These are phyloP conservation scores for Zaprionus davidi DNA, from an alignment of 1,140 invertebrate species.

Conservation along the genomic window DNA sequence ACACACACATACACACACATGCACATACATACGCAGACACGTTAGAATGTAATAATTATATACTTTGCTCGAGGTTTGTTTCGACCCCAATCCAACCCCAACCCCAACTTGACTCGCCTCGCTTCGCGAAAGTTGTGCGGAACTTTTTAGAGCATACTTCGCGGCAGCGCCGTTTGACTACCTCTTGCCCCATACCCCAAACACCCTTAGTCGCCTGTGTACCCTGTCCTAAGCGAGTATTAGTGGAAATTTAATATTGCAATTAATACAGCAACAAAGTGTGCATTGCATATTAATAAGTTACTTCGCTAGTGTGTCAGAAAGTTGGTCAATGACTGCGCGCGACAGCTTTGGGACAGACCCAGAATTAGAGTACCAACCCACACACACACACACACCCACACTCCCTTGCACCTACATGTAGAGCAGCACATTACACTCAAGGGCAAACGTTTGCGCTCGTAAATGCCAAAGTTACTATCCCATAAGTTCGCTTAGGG, in stretches of 20 bases:
- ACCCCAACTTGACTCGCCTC: not conserved
- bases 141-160: conserved; percentile 60
- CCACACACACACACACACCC: conserved; percentile 12
- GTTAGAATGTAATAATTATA: conserved; percentile 55
- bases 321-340: conserved; percentile 43
- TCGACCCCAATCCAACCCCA: not conserved
- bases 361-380: conserved; percentile 56
- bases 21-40: conserved; percentile 10
- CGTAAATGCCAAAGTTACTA: conserved; percentile 77
- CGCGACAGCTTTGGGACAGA: conserved; percentile 12
- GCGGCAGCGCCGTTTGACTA: conserved; percentile 13
- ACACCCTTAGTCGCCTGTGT: not conserved
- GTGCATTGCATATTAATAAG: conserved; percentile 83
- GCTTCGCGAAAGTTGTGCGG: conserved; percentile 39
- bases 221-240: conserved; percentile 67
- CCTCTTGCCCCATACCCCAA: not conserved
- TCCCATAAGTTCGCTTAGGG: conserved; percentile 61
- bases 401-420: conserved; percentile 4
- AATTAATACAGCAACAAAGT: conserved; percentile 82
- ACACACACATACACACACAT: conserved; percentile 31
- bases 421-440: conserved; percentile 38
- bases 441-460: conserved; percentile 70
- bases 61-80: conserved; percentile 38
- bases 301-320: conserved; percentile 46
- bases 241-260: conserved; percentile 83